phyloP scores from a whole-genome alignment of 1,140 invertebrate genomes.

The Episyrphus balteatus region DNA sequence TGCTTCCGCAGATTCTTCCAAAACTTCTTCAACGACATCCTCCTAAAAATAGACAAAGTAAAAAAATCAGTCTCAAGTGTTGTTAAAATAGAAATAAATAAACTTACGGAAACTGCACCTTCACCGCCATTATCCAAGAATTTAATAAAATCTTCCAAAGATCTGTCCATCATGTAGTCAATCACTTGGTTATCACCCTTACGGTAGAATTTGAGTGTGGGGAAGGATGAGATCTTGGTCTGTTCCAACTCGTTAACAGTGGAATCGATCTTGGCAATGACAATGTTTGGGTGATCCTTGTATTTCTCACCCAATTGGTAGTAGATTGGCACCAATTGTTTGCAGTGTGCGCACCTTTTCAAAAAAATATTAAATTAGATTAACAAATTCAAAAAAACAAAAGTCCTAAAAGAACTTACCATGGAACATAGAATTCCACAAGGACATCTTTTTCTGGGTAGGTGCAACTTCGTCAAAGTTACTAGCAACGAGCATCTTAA shows the following conservation, averaged over 20 bases:
- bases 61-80: neutral
- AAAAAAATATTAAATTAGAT: neutral
- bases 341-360: slow-evolving; percentile 78
- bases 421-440: slow-evolving; percentile 98
- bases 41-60: neutral
- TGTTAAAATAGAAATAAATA: neutral
- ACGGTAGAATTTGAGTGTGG: slow-evolving; percentile 92
- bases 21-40: slow-evolving; percentile 5
- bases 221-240: slow-evolving; percentile 90
- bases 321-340: slow-evolving; percentile 92
- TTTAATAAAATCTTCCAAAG: slow-evolving; percentile 82
- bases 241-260: slow-evolving; percentile 95
- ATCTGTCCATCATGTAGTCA: slow-evolving; percentile 91
- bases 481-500: slow-evolving; percentile 86
- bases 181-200: slow-evolving; percentile 87
- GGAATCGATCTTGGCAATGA: slow-evolving; percentile 98
- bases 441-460: slow-evolving; percentile 84
- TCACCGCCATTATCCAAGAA: slow-evolving; percentile 64
- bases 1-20: slow-evolving; percentile 3
- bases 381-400: neutral
- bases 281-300: slow-evolving; percentile 68
- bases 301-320: slow-evolving; percentile 70
- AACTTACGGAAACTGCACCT: slow-evolving; percentile 17
- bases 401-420: slow-evolving; percentile 43
- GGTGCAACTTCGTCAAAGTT: slow-evolving; percentile 94